Evolutionary conservation across 92 coral and sea anemone genomes (phyloP).

Genomic region (Heteractis magnifica): DNA sequence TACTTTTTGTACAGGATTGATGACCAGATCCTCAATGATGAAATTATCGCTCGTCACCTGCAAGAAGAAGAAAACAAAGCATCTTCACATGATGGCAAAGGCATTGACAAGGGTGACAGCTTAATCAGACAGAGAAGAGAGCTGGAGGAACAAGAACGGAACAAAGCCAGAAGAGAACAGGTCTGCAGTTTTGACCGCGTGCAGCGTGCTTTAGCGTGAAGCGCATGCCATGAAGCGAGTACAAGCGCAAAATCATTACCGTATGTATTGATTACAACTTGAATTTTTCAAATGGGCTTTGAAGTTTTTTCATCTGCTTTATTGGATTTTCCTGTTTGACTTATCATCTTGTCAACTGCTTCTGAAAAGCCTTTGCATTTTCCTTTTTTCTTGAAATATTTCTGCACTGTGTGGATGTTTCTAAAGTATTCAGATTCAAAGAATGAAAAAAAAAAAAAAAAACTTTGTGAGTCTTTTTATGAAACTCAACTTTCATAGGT

Average conservation of each 20-base stretch:
- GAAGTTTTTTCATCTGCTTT: too few relatives aligned
- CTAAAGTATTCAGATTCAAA: too few relatives aligned
- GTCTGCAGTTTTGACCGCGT: constrained; percentile 46
- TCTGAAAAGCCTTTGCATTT: background rate
- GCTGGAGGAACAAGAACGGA: constrained; percentile 26
- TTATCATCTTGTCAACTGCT: background rate
- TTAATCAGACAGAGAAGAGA: constrained; percentile 20
- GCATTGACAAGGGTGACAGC: constrained; percentile 36
- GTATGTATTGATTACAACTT: constrained; percentile 25
- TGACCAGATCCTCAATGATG: constrained; percentile 74
- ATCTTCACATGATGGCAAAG: constrained; percentile 1
- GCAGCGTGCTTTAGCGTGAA: constrained; percentile 44
- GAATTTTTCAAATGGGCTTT: too few relatives aligned
- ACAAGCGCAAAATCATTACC: constrained; percentile 27
- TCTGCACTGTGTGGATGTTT: background rate
- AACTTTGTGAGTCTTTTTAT: too few relatives aligned
- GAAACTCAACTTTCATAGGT: too few relatives aligned
- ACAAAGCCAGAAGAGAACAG: constrained; percentile 54
- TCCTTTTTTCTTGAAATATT: background rate
- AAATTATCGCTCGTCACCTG: constrained; percentile 62
- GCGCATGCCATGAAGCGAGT: constrained; percentile 38
- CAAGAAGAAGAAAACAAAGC: constrained; percentile 56
- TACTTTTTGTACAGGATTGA: constrained; percentile 10
- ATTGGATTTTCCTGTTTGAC: background rate
- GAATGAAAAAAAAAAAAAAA: too few relatives aligned